Evolutionary conservation across 1,140 invertebrate species (phyloP), one percentile per base, ranked within the genome.

Genomic region (Hycleus cichorii): DNA sequence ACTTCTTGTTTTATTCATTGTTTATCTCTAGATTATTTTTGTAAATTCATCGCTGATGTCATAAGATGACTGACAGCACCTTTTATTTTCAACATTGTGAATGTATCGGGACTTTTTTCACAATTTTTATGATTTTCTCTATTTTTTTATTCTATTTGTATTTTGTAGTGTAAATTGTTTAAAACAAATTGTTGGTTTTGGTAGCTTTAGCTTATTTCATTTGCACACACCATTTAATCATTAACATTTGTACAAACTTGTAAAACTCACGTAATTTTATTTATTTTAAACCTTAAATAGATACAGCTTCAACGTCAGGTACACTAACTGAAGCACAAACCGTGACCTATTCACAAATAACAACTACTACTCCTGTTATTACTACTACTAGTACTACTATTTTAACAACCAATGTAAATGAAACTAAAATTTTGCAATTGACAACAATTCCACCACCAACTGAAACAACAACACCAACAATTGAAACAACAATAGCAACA

Each of bases 261-360:
- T 42, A 42, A 42, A 8, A 42, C 9, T n/a, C 40, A 39, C n/a
- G 40, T 49, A 52, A 57, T 57, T 25, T 60, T 64, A 58, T 69
- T 70, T 68, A 47, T 66, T 68, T 72, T 71, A 63, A 65, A 59
- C 63, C 66, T 18, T 67, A 70, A 72, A 72, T 68, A 74, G 72
- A 74, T 72, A 65, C 67, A 65, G 70, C 63, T 64, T 70, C 71
- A 55, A 70, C 69, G 68, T 65, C 69, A 61, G 66, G 65, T 67
- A 70, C 72, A 72, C 70, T 72, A 71, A 72, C 69, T 49, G 69
- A 72, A 66, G 69, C 68, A 72, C 70, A 72, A 70, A 67, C 66
- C 45, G 58, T 68, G 65, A 69, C 69, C 60, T 42, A 59, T 60
- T 61, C 61, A 57, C 62, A 62, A 69, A 67, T 69, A 67, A 67